phyloP scores from a whole-genome alignment of 2,113 vertebrate genomes.

The Tangachromis dhanisi region DNA sequence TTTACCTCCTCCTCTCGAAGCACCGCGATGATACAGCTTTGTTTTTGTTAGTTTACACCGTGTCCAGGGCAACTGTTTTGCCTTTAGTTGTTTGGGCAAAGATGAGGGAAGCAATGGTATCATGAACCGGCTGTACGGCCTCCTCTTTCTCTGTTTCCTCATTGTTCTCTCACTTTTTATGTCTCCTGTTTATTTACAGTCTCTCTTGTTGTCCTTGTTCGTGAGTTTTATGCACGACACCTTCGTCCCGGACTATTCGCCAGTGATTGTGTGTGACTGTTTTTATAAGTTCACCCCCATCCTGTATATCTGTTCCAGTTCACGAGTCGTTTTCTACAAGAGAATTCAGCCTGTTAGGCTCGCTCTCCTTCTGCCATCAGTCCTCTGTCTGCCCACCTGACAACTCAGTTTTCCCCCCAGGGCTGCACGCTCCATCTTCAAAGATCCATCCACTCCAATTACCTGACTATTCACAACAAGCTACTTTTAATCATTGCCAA shows the following conservation, averaged over 20 bases:
- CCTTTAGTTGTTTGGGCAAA: conserved; percentile 31
- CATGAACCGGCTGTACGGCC: not conserved
- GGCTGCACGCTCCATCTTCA: not conserved
- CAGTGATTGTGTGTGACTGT: not conserved
- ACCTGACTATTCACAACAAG: not conserved
- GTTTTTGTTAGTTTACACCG: conserved; percentile 49
- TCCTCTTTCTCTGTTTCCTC: not conserved
- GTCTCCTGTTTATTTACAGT: not conserved
- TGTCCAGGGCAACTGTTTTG: conserved; percentile 57
- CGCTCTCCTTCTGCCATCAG: not conserved
- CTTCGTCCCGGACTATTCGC: not conserved
- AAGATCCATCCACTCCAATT: not conserved
- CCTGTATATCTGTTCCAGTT: not conserved
- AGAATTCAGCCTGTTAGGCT: not conserved
- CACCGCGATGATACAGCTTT: not conserved
- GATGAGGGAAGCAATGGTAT: conserved; percentile 1
- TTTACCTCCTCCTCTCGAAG: not conserved
- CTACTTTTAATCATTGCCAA: not conserved
- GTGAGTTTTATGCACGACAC: not conserved
- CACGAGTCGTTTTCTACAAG: not conserved
- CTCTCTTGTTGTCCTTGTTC: not conserved
- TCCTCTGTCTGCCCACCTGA: not conserved
- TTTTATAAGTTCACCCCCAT: not conserved
- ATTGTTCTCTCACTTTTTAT: not conserved
- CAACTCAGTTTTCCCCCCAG: not conserved